Percentiles rank a stretch among this genome's conserved stretches.
phyloP scores from a whole-genome alignment of 2,797 vertebrate genomes.

The Valencia hispanica region DNA sequence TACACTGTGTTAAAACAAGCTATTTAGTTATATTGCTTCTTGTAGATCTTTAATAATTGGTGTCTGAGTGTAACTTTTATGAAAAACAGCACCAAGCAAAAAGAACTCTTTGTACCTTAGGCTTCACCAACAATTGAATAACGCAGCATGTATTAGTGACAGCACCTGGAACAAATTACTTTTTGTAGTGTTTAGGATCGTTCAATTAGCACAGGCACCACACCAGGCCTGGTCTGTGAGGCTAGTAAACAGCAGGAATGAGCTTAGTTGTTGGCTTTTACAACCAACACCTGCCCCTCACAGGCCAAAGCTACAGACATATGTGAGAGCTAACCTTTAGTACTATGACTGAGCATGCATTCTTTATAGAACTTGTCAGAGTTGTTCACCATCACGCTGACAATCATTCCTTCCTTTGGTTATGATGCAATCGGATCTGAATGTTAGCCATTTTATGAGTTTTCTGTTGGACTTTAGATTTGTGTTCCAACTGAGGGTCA shows the following conservation, averaged over 20 bases:
- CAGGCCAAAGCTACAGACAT: not conserved
- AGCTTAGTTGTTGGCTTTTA: not conserved
- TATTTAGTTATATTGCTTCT: not conserved
- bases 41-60: slow-evolving; percentile 1
- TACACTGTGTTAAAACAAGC: not conserved
- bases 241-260: slow-evolving; percentile 10
- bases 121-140: not conserved
- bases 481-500: too few species aligned
- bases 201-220: not conserved
- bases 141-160: not conserved
- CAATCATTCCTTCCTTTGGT: not conserved
- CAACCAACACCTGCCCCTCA: not conserved
- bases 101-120: not conserved
- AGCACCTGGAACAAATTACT: slow-evolving; percentile 3
- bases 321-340: too few species aligned
- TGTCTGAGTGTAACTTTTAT: not conserved
- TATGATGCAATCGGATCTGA: not conserved
- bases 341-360: not conserved
- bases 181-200: not conserved
- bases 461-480: not conserved
- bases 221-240: not conserved
- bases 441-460: not conserved
- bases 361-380: not conserved
- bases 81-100: not conserved
- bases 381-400: not conserved